phyloP scores from a whole-genome alignment of 2,797 vertebrate species.

The Monodelphis domestica region DNA sequence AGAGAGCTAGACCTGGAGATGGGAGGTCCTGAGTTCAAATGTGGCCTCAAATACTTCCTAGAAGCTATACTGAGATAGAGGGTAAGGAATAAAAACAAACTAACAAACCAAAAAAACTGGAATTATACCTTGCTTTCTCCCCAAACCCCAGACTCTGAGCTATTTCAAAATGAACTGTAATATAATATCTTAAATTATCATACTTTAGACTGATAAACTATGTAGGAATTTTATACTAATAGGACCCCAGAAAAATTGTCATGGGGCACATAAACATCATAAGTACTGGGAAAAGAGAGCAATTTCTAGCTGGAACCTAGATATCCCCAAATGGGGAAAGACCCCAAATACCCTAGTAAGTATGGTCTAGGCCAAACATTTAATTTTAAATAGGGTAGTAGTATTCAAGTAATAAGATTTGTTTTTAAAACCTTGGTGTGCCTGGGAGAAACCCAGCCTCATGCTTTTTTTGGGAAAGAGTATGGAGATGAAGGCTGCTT shows the following conservation, averaged over 20 bases:
- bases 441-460: not conserved
- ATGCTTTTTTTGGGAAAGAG: not conserved
- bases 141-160: not conserved
- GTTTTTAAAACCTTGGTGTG: constrained; percentile 20
- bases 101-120: too few species aligned
- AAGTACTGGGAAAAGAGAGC: not conserved
- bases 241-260: not conserved
- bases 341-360: not conserved
- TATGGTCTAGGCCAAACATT: not conserved
- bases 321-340: not conserved
- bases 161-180: not conserved
- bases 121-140: not conserved
- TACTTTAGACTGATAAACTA: not conserved
- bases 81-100: too few species aligned
- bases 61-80: too few species aligned
- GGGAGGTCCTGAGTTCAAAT: too few species aligned
- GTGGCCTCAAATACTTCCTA: too few species aligned
- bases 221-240: not conserved
- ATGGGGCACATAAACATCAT: not conserved
- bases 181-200: not conserved
- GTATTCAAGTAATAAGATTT: not conserved
- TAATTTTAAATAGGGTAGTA: not conserved
- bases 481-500: not conserved
- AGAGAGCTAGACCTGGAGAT: too few species aligned
- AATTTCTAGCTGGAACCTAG: not conserved